These are phyloP conservation scores for Bibio marci DNA, from an alignment of 2,888 invertebrate genomes.

Conservation along the genomic window DNA sequence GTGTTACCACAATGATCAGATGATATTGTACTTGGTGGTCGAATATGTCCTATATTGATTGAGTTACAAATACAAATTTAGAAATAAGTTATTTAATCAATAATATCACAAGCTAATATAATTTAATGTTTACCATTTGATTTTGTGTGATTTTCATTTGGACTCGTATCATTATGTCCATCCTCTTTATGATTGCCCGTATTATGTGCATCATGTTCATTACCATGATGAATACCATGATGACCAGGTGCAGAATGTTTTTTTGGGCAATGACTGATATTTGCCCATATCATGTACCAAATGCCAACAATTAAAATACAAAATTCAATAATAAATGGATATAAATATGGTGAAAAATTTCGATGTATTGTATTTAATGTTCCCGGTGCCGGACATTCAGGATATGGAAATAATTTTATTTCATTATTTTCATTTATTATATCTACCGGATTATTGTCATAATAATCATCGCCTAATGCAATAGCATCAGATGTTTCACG, in stretches of 20 bases:
- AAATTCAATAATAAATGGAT: constrained; percentile 66
- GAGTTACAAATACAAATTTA: background rate
- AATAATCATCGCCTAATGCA: background rate
- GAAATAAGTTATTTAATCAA: background rate
- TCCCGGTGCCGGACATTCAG: constrained; percentile 31
- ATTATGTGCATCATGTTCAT: constrained; percentile 18
- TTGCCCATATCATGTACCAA: constrained; percentile 56
- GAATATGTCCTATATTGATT: background rate
- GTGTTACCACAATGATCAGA: constrained; percentile 15
- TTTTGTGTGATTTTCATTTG: background rate
- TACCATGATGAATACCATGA: constrained; percentile 10
- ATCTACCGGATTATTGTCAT: no score
- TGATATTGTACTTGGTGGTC: background rate
- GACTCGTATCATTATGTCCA: background rate
- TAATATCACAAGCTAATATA: background rate
- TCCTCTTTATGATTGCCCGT: background rate
- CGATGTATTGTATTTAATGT: constrained; percentile 34
- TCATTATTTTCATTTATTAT: constrained; percentile 1
- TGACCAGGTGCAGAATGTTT: constrained; percentile 7
- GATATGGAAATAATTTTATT: constrained; percentile 11
- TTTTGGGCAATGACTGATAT: constrained; percentile 43
- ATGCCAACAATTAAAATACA: constrained; percentile 61
- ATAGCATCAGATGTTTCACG: constrained; percentile 53
- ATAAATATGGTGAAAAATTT: constrained; percentile 56
- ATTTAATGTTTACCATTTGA: background rate